Percentiles rank a stretch among this genome's conserved stretches.
These are phyloP conservation scores for Synanthedon formicaeformis DNA, from an alignment of 2,888 invertebrate species.

Conservation along the genomic window DNA sequence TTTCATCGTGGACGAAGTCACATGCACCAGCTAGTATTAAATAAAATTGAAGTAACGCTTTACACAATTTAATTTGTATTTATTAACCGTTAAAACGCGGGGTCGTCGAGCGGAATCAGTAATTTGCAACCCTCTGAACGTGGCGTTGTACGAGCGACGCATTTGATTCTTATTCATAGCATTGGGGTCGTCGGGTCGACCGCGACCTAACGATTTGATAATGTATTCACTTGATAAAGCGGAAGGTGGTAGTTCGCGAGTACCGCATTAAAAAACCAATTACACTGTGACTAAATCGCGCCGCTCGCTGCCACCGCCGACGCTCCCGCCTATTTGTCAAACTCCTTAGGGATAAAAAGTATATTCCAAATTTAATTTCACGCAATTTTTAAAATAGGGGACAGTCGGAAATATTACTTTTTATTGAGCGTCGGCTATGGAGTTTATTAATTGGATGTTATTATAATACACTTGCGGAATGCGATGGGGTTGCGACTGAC, in stretches of 20 bases:
- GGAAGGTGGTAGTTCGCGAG: conserved; percentile 66
- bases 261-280: conserved; percentile 69
- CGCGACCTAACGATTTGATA: conserved; percentile 67
- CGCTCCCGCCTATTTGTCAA: conserved; percentile 66
- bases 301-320: conserved; percentile 12
- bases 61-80: conserved; percentile 48
- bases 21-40: no score
- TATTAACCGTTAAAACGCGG: conserved; percentile 54
- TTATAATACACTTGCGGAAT: no score
- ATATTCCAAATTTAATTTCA: conserved; percentile 70
- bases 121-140: conserved; percentile 51
- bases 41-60: conserved; percentile 23
- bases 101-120: conserved; percentile 41
- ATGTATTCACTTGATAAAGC: conserved; percentile 70
- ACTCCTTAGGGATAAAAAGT: conserved; percentile 63
- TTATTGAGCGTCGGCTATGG: conserved; percentile 45
- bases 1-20: no score
- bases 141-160: conserved; percentile 39
- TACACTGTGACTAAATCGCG: conserved; percentile 66
- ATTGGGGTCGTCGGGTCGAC: conserved; percentile 40
- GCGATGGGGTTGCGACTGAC: no score
- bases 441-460: conserved; percentile 48
- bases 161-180: conserved; percentile 67
- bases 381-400: conserved; percentile 65
- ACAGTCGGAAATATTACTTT: conserved; percentile 48